phyloP scores from a whole-genome alignment of 2,797 vertebrate genomes.

The Podargus strigoides region DNA sequence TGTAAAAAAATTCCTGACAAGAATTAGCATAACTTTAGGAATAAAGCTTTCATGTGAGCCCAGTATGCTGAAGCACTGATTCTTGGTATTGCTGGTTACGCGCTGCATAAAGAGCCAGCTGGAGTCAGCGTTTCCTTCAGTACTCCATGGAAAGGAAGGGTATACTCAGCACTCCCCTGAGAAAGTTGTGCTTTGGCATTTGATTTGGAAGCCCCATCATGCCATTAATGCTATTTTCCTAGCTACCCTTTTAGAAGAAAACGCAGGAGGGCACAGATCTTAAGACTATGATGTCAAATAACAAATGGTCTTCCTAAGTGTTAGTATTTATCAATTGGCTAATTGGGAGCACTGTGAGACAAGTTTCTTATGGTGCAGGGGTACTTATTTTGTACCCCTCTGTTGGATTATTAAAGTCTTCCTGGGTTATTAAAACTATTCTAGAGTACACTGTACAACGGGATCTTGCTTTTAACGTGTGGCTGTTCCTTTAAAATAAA shows the following conservation, averaged over 20 bases:
- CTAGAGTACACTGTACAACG: neutral
- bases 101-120: neutral
- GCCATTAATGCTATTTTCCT: neutral
- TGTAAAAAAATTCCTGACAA: neutral
- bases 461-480: neutral
- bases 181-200: neutral
- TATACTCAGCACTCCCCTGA: neutral
- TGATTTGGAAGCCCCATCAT: neutral
- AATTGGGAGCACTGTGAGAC: neutral
- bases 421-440: neutral
- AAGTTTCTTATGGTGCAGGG: neutral
- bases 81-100: neutral
- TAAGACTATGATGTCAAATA: neutral
- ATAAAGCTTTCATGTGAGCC: neutral
- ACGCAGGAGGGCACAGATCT: neutral
- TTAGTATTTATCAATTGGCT: neutral
- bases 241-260: neutral
- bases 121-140: neutral
- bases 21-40: too few relatives aligned
- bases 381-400: neutral
- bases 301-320: neutral
- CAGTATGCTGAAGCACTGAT: neutral
- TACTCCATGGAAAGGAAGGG: fast-evolving
- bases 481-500: neutral
- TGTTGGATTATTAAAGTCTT: neutral